Conservation (phyloP, 2,113 vertebrate species). For the Ochotona princeps region DNA sequence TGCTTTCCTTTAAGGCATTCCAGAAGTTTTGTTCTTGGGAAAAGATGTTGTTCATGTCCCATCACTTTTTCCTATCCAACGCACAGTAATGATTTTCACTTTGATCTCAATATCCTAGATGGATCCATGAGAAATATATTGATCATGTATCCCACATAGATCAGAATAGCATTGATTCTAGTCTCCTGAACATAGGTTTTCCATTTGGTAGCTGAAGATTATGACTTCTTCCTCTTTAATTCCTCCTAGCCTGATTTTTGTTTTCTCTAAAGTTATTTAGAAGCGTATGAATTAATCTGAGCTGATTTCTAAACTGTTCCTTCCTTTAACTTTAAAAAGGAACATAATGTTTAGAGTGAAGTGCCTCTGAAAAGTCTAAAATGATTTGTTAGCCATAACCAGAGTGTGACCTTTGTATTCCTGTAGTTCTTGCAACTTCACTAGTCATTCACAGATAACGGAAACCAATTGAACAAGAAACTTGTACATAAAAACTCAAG, state of each 20-base stretch:
- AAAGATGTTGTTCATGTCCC: not conserved
- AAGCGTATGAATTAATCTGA: not conserved
- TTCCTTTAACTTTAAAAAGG: not conserved
- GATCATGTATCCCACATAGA: not conserved
- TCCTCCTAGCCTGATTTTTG: not conserved
- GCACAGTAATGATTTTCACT: not conserved
- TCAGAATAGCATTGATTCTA: not conserved
- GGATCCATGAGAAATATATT: not conserved
- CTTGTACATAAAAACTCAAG: not conserved
- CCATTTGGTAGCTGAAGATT: not conserved
- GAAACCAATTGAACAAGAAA: not conserved
- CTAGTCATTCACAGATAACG: not conserved
- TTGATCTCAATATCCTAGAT: not conserved
- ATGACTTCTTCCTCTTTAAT: conserved; percentile 12
- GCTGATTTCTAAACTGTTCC: not conserved
- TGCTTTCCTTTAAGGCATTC: conserved; percentile 63
- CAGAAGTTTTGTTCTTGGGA: conserved; percentile 37
- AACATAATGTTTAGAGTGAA: not conserved
- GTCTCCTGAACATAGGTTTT: not conserved
- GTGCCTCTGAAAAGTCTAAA: not conserved
- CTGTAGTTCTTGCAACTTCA: not conserved
- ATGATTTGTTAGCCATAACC: not conserved
- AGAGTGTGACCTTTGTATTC: not conserved
- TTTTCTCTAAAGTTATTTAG: not conserved
- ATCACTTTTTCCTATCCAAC: not conserved